phyloP scores from a whole-genome alignment of 2,797 vertebrate genomes.

The Malacoraja senta region DNA sequence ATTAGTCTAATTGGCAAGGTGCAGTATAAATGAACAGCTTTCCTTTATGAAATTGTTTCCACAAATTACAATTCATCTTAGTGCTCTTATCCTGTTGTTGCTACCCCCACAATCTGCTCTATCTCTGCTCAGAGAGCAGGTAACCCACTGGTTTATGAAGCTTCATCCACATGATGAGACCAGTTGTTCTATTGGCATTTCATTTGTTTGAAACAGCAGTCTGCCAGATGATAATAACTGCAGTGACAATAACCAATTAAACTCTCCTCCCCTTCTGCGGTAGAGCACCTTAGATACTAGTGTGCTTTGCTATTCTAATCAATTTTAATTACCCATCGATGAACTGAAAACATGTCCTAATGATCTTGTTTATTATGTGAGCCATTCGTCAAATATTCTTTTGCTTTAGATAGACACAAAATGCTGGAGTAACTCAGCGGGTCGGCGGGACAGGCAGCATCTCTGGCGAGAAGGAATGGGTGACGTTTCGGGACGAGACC shows the following conservation, averaged over 20 bases:
- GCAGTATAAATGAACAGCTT: too few species aligned
- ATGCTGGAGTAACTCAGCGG: too few species aligned
- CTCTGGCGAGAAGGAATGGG: too few species aligned
- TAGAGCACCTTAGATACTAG: background rate
- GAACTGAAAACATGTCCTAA: background rate
- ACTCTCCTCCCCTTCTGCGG: background rate
- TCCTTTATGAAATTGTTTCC: too few species aligned
- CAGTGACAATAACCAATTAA: background rate
- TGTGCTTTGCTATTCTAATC: background rate
- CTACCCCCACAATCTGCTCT: background rate
- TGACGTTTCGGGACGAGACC: too few species aligned
- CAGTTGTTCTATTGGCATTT: background rate
- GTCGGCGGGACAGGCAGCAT: too few species aligned
- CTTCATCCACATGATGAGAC: background rate
- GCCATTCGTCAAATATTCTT: too few species aligned
- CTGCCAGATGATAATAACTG: background rate
- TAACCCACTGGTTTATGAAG: background rate
- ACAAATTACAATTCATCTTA: background rate
- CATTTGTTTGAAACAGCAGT: background rate
- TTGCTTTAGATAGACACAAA: background rate
- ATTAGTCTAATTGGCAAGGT: too few species aligned
- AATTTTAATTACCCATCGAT: constrained; percentile 1
- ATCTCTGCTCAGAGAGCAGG: background rate
- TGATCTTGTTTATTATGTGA: background rate
- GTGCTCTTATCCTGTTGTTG: background rate